These are phyloP conservation scores for Hydrozoanthus gracilis DNA, from an alignment of 92 coral and sea anemone genomes.

Conservation along the genomic window DNA sequence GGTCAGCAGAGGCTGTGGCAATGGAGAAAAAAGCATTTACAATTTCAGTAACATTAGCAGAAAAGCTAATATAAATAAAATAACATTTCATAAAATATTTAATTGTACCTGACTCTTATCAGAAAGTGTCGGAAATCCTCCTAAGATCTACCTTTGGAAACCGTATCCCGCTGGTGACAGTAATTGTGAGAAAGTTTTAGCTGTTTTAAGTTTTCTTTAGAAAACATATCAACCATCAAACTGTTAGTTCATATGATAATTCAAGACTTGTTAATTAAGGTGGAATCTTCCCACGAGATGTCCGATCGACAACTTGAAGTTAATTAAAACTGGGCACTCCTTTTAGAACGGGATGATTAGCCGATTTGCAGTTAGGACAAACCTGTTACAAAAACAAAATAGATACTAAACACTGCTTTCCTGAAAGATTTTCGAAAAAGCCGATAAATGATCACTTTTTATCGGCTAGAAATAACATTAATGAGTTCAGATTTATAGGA, in stretches of 20 bases:
- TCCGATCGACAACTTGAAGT: neutral
- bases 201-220: neutral
- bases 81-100: too few species aligned
- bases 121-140: neutral
- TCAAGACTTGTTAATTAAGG: neutral
- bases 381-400: neutral
- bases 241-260: neutral
- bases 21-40: neutral
- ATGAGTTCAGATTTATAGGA: neutral
- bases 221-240: neutral
- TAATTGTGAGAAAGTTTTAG: neutral
- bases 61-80: neutral
- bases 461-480: neutral
- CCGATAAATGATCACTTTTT: neutral
- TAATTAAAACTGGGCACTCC: neutral
- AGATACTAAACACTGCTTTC: neutral
- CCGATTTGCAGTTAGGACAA: neutral
- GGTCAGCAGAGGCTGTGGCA: too few species aligned
- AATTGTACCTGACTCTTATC: neutral
- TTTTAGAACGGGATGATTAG: neutral
- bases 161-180: constrained; percentile 2
- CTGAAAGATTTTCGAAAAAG: neutral
- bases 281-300: neutral
- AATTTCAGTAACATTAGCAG: neutral
- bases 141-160: neutral